A percentile compares a stretch with the other conserved stretches of the same genome.
phyloP scores from a whole-genome alignment of 2,113 vertebrate species.

The Mirounga angustirostris region DNA sequence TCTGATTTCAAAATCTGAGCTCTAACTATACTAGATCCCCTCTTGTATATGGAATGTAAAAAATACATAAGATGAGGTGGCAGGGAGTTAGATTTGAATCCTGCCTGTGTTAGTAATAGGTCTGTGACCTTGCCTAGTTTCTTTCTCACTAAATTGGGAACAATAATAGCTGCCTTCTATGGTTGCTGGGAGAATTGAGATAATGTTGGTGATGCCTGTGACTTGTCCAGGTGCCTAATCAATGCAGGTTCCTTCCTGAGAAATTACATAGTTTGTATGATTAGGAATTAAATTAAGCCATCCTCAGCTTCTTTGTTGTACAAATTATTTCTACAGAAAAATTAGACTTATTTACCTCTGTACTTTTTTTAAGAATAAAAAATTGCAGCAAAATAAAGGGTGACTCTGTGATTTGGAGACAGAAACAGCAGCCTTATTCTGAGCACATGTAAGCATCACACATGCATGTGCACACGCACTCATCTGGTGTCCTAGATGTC shows the following conservation, averaged over 20 bases:
- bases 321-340: conserved; percentile 60
- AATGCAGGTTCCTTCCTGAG: neutral
- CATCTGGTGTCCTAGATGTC: neutral
- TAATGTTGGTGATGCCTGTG: neutral
- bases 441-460: neutral
- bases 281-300: neutral
- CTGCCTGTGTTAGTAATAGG: neutral
- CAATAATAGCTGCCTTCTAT: neutral
- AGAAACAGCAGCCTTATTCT: neutral
- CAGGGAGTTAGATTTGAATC: conserved; percentile 18
- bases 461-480: no score
- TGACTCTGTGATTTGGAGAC: neutral
- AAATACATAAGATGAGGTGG: neutral
- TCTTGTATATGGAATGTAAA: neutral
- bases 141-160: neutral
- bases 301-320: neutral
- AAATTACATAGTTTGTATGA: neutral
- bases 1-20: neutral
- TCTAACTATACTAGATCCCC: neutral
- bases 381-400: neutral
- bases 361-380: conserved; percentile 45
- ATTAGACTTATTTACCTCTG: neutral
- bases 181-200: conserved; percentile 23
- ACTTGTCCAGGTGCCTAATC: neutral
- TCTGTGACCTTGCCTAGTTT: conserved; percentile 14